These are phyloP conservation scores for Lissonota sp. DNA, from an alignment of 2,888 invertebrate species.

Conservation along the genomic window DNA sequence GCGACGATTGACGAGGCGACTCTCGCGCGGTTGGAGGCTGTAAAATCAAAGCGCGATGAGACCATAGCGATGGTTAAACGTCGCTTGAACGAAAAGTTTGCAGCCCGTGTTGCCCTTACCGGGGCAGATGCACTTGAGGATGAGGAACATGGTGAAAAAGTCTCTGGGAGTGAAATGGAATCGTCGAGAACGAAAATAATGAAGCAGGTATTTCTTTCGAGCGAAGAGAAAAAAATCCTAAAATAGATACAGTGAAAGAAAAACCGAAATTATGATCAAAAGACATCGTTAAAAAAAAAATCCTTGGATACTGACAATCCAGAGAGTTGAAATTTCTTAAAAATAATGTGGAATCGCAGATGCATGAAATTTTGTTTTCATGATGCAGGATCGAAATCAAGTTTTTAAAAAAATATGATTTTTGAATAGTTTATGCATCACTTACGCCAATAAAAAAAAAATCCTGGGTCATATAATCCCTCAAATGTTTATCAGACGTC, in stretches of 20 bases:
- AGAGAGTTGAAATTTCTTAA: no score
- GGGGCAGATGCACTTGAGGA: conserved; percentile 54
- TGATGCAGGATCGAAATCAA: no score
- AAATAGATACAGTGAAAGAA: background rate
- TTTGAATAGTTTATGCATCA: no score
- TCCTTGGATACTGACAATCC: background rate
- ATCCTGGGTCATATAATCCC: no score
- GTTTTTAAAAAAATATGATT: no score
- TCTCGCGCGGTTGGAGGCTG: conserved; percentile 55
- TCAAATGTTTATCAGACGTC: no score
- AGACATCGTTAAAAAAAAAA: background rate
- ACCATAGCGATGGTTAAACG: conserved; percentile 63
- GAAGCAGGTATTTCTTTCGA: conserved; percentile 54
- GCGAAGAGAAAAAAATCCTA: background rate
- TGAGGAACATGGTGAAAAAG: conserved; percentile 39
- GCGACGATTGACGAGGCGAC: conserved; percentile 45
- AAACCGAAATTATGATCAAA: background rate
- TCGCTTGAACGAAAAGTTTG: conserved; percentile 64
- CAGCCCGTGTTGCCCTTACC: conserved; percentile 54
- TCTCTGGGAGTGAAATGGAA: conserved; percentile 42
- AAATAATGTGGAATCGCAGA: no score
- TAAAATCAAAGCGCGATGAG: conserved; percentile 64
- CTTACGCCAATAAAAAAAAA: background rate
- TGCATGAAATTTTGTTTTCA: no score
- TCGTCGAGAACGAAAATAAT: conserved; percentile 59